phyloP scores from a whole-genome alignment of 2,113 vertebrate species.

The Phycodurus eques region DNA sequence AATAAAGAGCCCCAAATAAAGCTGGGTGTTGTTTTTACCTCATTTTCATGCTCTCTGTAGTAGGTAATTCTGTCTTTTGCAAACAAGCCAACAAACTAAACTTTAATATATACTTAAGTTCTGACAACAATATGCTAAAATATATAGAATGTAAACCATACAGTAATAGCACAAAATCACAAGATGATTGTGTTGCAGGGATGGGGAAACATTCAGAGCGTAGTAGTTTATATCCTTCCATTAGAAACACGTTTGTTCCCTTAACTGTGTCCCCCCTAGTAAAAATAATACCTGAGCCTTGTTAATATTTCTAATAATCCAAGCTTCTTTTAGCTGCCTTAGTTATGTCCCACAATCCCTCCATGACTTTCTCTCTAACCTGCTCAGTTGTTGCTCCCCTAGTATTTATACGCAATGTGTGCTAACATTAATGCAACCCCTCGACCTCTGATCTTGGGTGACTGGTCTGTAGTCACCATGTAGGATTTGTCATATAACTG shows the following conservation, averaged over 20 bases:
- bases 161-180: background rate
- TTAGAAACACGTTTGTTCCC: slow-evolving; percentile 1
- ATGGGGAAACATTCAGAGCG: background rate
- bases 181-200: background rate
- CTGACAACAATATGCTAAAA: background rate
- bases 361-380: slow-evolving; percentile 65
- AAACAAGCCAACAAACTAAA: background rate
- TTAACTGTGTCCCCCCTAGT: background rate
- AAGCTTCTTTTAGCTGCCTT: slow-evolving; percentile 25
- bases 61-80: background rate
- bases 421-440: slow-evolving; percentile 18
- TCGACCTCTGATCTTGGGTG: background rate
- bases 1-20: background rate
- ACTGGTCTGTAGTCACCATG: background rate
- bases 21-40: background rate
- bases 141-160: background rate
- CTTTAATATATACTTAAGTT: background rate
- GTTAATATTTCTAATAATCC: background rate
- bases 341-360: slow-evolving; percentile 26
- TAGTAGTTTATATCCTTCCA: background rate
- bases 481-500: too few species aligned
- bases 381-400: slow-evolving; percentile 65
- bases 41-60: background rate
- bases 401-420: slow-evolving; percentile 12
- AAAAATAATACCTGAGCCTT: background rate